Conservation (phyloP, 2,113 vertebrate genomes). For the Panthera leo region DNA sequence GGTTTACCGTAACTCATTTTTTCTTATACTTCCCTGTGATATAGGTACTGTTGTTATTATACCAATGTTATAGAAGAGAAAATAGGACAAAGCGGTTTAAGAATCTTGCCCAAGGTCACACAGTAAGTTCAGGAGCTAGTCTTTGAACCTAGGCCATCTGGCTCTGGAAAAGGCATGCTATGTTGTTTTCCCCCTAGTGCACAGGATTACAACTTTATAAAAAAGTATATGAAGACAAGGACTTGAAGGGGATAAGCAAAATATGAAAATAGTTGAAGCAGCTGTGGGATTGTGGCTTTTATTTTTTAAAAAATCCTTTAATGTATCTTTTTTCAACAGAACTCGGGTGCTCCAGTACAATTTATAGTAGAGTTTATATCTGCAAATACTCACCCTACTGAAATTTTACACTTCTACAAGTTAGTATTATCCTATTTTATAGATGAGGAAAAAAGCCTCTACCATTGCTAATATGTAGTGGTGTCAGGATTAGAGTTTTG, state of each 20-base stretch:
- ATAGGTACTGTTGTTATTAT: conserved; percentile 3
- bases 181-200: neutral
- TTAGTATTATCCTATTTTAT: conserved; percentile 35
- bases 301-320: neutral
- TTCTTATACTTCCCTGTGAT: neutral
- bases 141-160: neutral
- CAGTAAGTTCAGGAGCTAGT: conserved; percentile 28
- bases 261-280: neutral
- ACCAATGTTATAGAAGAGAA: neutral
- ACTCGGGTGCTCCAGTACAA: neutral
- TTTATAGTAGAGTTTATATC: conserved; percentile 19
- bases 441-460: neutral
- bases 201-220: neutral
- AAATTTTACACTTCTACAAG: conserved; percentile 30
- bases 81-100: conserved; percentile 35
- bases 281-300: neutral
- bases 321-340: conserved; percentile 10
- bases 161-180: neutral
- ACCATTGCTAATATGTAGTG: conserved; percentile 5
- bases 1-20: conserved; percentile 25
- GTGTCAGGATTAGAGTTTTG: neutral
- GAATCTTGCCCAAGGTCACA: neutral
- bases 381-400: neutral
- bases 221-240: neutral
- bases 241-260: conserved; percentile 19